Evolutionary conservation across 1,140 invertebrate genomes (phyloP).

Genomic region (Sycophaga agraensis): DNA sequence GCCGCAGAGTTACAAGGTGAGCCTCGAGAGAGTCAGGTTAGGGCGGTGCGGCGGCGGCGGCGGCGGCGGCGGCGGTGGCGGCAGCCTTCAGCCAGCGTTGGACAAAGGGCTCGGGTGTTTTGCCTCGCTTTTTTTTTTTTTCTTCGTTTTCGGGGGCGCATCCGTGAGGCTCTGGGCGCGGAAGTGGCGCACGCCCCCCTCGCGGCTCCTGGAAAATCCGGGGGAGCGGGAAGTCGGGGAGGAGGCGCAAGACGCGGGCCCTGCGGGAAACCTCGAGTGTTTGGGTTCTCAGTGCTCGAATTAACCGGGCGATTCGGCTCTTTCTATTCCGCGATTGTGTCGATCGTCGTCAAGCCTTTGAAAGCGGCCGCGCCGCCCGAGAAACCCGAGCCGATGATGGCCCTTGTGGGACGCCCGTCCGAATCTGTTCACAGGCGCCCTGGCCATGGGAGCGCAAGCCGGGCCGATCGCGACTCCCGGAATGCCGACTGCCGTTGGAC

Average conservation of each 20-base stretch:
- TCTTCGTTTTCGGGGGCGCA: constrained; percentile 10
- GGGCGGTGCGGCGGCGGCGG: too few species aligned
- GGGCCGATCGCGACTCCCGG: too few species aligned
- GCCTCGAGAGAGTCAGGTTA: constrained; percentile 2
- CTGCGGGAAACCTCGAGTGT: constrained; percentile 26
- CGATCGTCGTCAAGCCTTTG: constrained; percentile 14
- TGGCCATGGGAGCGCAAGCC: too few species aligned
- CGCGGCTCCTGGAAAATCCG: constrained; percentile 1
- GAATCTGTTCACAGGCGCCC: too few species aligned
- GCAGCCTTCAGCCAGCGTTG: constrained; percentile 2
- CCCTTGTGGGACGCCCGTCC: background rate
- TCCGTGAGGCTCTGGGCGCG: constrained; percentile 19
- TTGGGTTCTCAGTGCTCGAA: constrained; percentile 26
- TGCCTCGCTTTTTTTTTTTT: too few species aligned
- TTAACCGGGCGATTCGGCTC: background rate
- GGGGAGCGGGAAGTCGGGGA: background rate
- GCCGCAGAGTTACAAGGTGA: too few species aligned
- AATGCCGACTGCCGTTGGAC: too few species aligned
- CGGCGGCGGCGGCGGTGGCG: too few species aligned
- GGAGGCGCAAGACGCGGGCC: background rate
- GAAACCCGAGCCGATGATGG: background rate
- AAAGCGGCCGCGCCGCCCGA: background rate
- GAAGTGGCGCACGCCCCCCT: too few species aligned
- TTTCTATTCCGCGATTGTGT: background rate
- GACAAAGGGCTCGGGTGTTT: constrained; percentile 23